These are phyloP conservation scores for Amphiprion percula DNA, from an alignment of 2,113 vertebrate genomes.

Conservation along the genomic window DNA sequence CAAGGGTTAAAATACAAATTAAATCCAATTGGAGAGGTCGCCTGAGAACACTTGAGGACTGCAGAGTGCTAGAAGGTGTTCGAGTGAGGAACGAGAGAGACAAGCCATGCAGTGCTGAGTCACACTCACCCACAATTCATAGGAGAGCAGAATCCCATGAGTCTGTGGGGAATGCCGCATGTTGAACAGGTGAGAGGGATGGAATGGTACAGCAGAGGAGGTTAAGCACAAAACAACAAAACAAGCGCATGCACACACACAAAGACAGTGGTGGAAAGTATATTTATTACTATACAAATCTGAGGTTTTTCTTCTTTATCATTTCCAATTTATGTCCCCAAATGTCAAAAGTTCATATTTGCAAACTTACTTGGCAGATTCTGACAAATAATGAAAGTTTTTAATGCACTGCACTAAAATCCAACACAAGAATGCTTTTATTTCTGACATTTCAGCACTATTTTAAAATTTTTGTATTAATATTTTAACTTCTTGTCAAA, in stretches of 20 bases:
- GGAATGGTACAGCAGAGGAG: conserved; percentile 57
- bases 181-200: conserved; percentile 62
- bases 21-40: conserved; percentile 32
- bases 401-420: no score
- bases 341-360: no score
- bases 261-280: conserved; percentile 9
- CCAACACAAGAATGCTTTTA: no score
- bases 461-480: no score
- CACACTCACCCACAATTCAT: conserved; percentile 86
- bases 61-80: conserved; percentile 36
- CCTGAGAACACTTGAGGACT: conserved; percentile 38
- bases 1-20: background rate
- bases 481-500: no score
- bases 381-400: no score
- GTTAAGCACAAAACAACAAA: conserved; percentile 57
- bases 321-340: background rate
- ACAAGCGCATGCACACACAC: conserved; percentile 29
- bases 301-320: background rate
- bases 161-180: conserved; percentile 75
- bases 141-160: conserved; percentile 85
- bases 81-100: conserved; percentile 45
- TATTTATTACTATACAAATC: background rate
- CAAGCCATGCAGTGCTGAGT: conserved; percentile 72
- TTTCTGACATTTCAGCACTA: no score
- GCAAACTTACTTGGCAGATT: no score